Conservation (phyloP, 2,797 vertebrate species). For the Leptatherina wallacei region DNA sequence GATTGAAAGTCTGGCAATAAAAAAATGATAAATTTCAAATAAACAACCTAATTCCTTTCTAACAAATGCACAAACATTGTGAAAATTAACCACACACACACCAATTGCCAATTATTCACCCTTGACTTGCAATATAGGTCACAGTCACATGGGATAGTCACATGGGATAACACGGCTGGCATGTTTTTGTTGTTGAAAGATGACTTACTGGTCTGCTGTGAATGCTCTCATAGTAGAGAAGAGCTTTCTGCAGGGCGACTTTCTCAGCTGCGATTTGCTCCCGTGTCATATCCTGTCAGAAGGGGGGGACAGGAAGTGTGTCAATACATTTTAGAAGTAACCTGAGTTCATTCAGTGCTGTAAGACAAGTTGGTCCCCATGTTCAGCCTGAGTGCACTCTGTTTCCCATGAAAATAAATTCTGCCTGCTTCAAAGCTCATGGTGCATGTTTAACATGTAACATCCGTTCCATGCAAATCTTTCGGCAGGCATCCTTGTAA, state of each 20-base stretch:
- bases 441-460: background rate
- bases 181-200: background rate
- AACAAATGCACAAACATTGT: background rate
- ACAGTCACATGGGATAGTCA: conserved; percentile 1
- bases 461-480: background rate
- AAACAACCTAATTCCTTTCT: background rate
- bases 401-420: background rate
- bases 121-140: conserved; percentile 62
- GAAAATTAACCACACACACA: conserved; percentile 4
- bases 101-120: conserved; percentile 48
- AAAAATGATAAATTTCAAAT: background rate
- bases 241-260: conserved; percentile 93
- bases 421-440: conserved; percentile 1
- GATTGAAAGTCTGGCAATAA: background rate
- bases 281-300: conserved; percentile 94
- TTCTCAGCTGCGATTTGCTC: conserved; percentile 96
- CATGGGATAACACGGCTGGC: background rate
- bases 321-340: conserved; percentile 18
- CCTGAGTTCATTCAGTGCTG: conserved; percentile 2
- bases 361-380: background rate
- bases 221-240: conserved; percentile 94
- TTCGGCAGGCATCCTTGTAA: background rate
- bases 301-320: conserved; percentile 25
- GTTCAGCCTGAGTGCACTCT: background rate
- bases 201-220: conserved; percentile 94